phyloP scores from a whole-genome alignment of 2,888 invertebrate species.

The Brassicogethes aeneus region DNA sequence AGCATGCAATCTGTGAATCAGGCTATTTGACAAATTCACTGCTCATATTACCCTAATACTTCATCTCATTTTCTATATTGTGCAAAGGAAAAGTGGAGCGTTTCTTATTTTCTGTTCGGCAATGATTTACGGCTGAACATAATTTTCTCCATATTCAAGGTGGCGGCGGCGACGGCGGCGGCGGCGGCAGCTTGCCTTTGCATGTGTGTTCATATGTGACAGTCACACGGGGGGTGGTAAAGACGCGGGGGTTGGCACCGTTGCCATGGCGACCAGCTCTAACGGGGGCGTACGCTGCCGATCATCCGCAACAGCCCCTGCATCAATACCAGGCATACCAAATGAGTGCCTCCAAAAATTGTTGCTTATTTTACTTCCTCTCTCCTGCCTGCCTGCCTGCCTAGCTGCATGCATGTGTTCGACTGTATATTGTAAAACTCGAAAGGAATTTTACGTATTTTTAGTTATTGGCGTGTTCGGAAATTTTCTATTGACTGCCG shows the following conservation, averaged over 20 bases:
- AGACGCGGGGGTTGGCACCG: constrained; percentile 20
- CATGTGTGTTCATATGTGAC: constrained; percentile 38
- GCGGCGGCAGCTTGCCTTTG: constrained; percentile 18
- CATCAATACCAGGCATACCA: constrained; percentile 35
- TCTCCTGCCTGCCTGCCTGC: no score
- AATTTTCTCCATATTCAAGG: constrained; percentile 7
- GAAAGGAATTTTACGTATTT: constrained; percentile 3
- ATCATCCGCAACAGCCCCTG: constrained; percentile 40
- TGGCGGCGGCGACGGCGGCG: constrained; percentile 17
- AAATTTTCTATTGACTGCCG: constrained; percentile 1
- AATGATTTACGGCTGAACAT: constrained; percentile 5
- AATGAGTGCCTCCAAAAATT: constrained; percentile 19
- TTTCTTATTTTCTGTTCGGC: constrained; percentile 2
- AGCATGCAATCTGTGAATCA: constrained; percentile 4
- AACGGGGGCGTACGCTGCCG: constrained; percentile 37
- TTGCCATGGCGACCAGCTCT: constrained; percentile 33
- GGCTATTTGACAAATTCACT: constrained; percentile 7
- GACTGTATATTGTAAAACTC: constrained; percentile 1
- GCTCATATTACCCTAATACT: constrained; percentile 4
- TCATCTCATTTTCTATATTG: constrained; percentile 6
- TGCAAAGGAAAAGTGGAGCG: constrained; percentile 3
- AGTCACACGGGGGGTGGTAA: constrained; percentile 21
- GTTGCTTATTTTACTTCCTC: constrained; percentile 14
- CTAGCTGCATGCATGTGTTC: not conserved
- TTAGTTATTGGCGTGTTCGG: constrained; percentile 1